These are phyloP conservation scores for Oreochromis tanganicae DNA, from an alignment of 2,113 vertebrate species.

Conservation along the genomic window DNA sequence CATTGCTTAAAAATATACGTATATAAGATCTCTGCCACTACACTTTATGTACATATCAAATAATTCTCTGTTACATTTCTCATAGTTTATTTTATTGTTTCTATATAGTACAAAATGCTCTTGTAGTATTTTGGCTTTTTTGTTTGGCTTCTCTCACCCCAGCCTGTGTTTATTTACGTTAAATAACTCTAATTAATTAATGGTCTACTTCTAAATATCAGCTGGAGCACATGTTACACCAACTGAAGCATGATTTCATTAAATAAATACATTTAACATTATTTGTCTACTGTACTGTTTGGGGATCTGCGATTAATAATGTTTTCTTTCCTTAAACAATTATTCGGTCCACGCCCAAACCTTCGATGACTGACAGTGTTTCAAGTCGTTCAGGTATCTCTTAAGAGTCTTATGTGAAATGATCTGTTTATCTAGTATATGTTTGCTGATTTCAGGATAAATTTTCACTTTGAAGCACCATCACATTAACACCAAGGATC, in stretches of 20 bases:
- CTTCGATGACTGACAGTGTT: not conserved
- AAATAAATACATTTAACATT: not conserved
- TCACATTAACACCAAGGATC: not conserved
- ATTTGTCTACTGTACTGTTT: not conserved
- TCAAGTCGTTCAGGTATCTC: not conserved
- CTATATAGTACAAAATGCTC: not conserved
- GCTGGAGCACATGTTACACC: not conserved
- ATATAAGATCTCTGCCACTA: not conserved
- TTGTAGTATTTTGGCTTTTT: not conserved
- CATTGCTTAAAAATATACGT: not conserved
- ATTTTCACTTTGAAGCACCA: not conserved
- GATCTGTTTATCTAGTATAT: not conserved
- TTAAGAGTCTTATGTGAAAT: not conserved
- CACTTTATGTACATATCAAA: not conserved
- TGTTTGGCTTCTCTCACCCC: not conserved
- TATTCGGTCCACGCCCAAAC: fast-evolving
- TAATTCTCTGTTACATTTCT: not conserved
- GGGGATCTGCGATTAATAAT: fast-evolving
- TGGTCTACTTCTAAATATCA: not conserved
- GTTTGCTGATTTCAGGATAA: not conserved
- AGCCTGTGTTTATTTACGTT: not conserved
- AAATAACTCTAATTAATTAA: not conserved
- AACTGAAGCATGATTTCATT: not conserved
- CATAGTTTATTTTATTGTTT: not conserved
- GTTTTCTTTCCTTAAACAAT: not conserved